These are phyloP conservation scores for Etheostoma perlongum DNA, from an alignment of 2,797 vertebrate species.

Conservation along the genomic window DNA sequence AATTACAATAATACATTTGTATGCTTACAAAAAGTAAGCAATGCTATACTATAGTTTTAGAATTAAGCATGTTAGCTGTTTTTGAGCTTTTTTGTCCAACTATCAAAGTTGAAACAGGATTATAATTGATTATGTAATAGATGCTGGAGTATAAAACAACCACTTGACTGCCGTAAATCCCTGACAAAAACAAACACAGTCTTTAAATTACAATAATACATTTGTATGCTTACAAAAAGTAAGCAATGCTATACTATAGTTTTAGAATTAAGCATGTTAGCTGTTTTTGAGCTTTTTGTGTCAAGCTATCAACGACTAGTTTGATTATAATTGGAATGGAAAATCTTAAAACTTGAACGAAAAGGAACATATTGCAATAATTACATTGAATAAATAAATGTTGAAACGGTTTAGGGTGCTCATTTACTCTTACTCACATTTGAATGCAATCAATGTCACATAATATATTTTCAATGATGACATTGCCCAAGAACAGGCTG, in stretches of 20 bases:
- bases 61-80: not conserved
- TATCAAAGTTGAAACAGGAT: no score
- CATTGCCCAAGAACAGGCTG: not conserved
- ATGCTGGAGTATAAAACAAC: slow-evolving; percentile 85
- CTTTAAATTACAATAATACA: not conserved
- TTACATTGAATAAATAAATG: not conserved
- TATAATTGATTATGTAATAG: slow-evolving; percentile 88
- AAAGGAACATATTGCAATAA: not conserved
- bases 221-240: not conserved
- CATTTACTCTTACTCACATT: no score
- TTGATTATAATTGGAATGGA: not conserved
- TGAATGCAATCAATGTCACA: not conserved
- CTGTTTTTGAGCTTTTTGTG: no score
- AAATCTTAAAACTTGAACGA: not conserved
- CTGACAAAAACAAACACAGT: slow-evolving; percentile 72
- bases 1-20: not conserved
- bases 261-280: not conserved
- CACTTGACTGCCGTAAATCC: slow-evolving; percentile 83
- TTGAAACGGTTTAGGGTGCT: not conserved
- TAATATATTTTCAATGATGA: not conserved
- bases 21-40: not conserved
- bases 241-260: not conserved
- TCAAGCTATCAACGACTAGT: not conserved
- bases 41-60: not conserved
- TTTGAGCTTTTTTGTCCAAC: no score